phyloP scores from a whole-genome alignment of 30 jellyfish, hydroid and myxozoan genomes.

The Pseudorhiza aurosa region DNA sequence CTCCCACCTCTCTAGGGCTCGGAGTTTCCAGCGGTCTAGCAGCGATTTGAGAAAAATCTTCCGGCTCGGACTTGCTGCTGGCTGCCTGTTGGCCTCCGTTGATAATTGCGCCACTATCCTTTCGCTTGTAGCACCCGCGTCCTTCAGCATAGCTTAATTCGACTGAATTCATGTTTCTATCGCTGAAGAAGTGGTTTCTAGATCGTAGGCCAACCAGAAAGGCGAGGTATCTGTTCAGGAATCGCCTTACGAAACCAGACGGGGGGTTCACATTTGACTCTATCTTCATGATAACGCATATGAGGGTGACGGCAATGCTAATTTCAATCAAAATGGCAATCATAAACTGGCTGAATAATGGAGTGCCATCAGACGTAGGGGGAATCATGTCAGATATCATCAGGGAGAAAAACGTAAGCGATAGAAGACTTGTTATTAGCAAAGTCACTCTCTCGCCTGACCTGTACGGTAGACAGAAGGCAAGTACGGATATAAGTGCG shows the following conservation, averaged over 20 bases:
- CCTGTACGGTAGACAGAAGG: conserved; percentile 63
- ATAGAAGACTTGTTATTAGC: conserved; percentile 60
- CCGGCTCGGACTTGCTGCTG: too few relatives aligned
- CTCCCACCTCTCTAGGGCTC: neutral
- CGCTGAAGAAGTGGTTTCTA: neutral
- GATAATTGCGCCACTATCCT: neutral
- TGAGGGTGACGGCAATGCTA: conserved; percentile 11
- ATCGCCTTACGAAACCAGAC: neutral
- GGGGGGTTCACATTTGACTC: conserved; percentile 24
- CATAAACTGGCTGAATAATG: conserved; percentile 44
- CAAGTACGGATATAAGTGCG: conserved; percentile 60
- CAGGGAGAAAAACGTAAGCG: conserved; percentile 53
- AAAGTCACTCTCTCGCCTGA: conserved; percentile 67
- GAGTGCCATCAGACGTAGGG: conserved; percentile 68
- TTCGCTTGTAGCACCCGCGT: neutral
- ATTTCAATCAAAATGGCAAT: conserved; percentile 35
- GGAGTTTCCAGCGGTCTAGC: neutral
- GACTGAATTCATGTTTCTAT: neutral
- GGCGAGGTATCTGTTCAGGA: neutral
- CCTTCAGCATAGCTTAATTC: too few relatives aligned
- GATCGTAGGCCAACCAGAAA: conserved; percentile 2
- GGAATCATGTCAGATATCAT: conserved; percentile 72
- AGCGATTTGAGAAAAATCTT: neutral
- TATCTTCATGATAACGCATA: conserved; percentile 4
- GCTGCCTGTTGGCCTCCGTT: neutral